Percentiles rank a stretch among this genome's conserved stretches.
These are phyloP conservation scores for Pseudomugil tenellus DNA, from an alignment of 2,797 vertebrate species.

Conservation along the genomic window DNA sequence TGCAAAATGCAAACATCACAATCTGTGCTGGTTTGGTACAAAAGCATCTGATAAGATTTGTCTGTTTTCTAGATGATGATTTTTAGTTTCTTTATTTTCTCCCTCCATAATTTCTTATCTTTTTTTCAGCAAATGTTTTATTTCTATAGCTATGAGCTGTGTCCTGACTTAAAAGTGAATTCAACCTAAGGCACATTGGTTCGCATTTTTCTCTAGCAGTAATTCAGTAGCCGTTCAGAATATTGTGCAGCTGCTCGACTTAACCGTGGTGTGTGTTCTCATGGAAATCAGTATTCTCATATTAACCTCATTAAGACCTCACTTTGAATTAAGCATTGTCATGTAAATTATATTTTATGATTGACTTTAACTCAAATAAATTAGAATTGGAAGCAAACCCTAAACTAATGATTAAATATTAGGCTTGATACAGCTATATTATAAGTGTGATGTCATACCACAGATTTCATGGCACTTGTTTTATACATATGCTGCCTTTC, in stretches of 20 bases:
- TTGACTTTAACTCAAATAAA: neutral
- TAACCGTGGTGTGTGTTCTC: neutral
- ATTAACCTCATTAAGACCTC: neutral
- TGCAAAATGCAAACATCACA: conserved; percentile 36
- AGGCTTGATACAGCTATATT: neutral
- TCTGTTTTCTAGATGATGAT: conserved; percentile 20
- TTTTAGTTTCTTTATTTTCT: conserved; percentile 1
- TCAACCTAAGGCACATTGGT: neutral
- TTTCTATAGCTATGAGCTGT: neutral
- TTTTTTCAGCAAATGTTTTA: neutral
- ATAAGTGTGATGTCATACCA: neutral
- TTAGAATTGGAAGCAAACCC: neutral
- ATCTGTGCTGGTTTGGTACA: conserved; percentile 22
- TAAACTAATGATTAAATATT: neutral
- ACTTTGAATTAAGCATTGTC: neutral
- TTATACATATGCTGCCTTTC: neutral
- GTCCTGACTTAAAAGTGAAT: neutral
- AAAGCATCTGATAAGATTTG: conserved; percentile 10
- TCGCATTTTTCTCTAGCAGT: neutral
- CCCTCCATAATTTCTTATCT: too few relatives aligned
- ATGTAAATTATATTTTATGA: neutral
- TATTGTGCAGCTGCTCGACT: neutral
- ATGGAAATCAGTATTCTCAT: neutral
- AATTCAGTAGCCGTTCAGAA: neutral
- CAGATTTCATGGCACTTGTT: too few relatives aligned